Evolutionary conservation across 92 coral and sea anemone genomes (phyloP).

Genomic region (Epizoanthus stellaris): DNA sequence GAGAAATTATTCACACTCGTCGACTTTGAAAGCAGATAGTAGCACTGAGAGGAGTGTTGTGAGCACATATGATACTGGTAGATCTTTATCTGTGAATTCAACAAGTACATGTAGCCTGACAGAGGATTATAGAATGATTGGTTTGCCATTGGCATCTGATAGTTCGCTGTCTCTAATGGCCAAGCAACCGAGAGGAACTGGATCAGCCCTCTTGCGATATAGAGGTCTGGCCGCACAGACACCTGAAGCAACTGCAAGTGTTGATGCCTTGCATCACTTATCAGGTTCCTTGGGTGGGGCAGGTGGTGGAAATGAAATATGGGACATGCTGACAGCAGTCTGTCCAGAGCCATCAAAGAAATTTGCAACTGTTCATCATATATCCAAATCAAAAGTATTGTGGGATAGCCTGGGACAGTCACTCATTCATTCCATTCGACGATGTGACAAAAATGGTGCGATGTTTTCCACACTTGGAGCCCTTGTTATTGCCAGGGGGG

Average conservation of each 20-base stretch:
- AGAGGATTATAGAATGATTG: slow-evolving; percentile 5
- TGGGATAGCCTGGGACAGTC: slow-evolving; percentile 85
- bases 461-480: slow-evolving; percentile 69
- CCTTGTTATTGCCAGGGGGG: slow-evolving; percentile 84
- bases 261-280: slow-evolving; percentile 2
- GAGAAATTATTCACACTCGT: not conserved
- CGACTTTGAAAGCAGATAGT: not conserved
- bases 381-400: slow-evolving; percentile 68
- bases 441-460: slow-evolving; percentile 73
- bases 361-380: slow-evolving; percentile 81
- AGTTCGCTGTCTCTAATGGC: slow-evolving; percentile 56
- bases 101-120: not conserved
- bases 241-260: not conserved
- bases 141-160: slow-evolving; percentile 26
- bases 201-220: slow-evolving; percentile 82
- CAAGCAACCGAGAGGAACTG: slow-evolving; percentile 76
- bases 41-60: not conserved
- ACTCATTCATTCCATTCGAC: slow-evolving; percentile 72
- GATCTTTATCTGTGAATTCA: not conserved
- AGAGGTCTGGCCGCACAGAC: slow-evolving; percentile 57
- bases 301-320: slow-evolving; percentile 80
- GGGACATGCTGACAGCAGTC: slow-evolving; percentile 88
- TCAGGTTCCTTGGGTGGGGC: slow-evolving; percentile 40
- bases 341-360: slow-evolving; percentile 88
- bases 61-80: not conserved